Evolutionary conservation across 2,113 vertebrate genomes (phyloP), one percentile per base, ranked within the genome.

Genomic region (Scopus umbretta): DNA sequence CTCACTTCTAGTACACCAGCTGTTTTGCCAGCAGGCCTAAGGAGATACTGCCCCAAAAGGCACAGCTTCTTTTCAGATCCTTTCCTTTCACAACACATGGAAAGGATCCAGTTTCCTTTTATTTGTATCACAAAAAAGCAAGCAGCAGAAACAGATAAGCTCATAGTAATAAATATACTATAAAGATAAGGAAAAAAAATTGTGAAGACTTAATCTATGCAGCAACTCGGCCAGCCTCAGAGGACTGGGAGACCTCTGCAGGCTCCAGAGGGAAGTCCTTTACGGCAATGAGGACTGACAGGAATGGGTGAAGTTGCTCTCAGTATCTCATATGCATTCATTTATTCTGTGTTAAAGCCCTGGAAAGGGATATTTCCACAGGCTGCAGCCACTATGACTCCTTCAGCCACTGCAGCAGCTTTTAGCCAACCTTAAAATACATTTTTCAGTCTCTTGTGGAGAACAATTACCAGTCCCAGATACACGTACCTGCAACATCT

Each of bases 181-280:
- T 4, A 34, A 63, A 7, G 9, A 59, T 47, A 74, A 94, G 62
- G 32, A 1, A 26, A 75, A 78, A 80, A 45, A 67, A 36, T 34
- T 34, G 36, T 11, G 25, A 86, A 23, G 79, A 70, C 29, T n/a
- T 86, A 32, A 75, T 59, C 36, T 56, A 2, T 12, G 68, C 52
- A 81, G 56, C 63, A 63, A 52, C 36, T 80, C 2, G 1, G 36
- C 45, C 74, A 76, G 67, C 38, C 61, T 38, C 2, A 1, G 83
- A 91, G 70, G 56, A 62, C 94, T 36, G 89, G 78, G 94, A 94
- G 92, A 97, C 86, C 94, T 94, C 94, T 96, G 84, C 96, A 97
- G 94, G 95, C 84, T 94, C 86, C 70, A 81, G 40, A 79, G 32
- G 76, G 86, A 94, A 97, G 72, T 91, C 94, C 45, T 70, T 52